Conservation (phyloP, 2,888 invertebrate species). For the Chloroclystis v-ata region DNA sequence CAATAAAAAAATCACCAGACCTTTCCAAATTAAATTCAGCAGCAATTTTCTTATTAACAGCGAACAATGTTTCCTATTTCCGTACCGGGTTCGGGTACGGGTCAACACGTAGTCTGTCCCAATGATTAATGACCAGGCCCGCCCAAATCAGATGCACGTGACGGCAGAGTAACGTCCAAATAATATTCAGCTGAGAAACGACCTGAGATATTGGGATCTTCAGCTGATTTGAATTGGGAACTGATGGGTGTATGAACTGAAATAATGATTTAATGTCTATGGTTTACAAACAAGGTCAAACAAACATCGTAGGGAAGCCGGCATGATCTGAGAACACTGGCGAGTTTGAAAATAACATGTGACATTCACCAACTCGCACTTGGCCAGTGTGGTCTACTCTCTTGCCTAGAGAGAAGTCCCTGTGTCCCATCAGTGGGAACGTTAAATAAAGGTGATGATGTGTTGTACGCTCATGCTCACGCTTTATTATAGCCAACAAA, state of each 20-base stretch:
- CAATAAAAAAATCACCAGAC: neutral
- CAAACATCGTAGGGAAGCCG: too few relatives aligned
- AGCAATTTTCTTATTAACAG: constrained; percentile 26
- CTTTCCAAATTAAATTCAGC: constrained; percentile 17
- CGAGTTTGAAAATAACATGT: too few relatives aligned
- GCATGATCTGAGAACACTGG: too few relatives aligned
- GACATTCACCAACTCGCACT: too few relatives aligned
- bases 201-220: neutral
- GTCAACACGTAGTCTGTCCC: constrained; percentile 57
- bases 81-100: constrained; percentile 31
- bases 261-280: too few relatives aligned
- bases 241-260: neutral
- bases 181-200: constrained; percentile 44
- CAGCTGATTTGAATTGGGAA: constrained; percentile 1
- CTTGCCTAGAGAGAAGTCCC: too few relatives aligned
- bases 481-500: too few relatives aligned
- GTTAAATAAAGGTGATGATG: too few relatives aligned
- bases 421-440: too few relatives aligned
- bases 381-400: too few relatives aligned
- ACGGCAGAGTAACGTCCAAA: constrained; percentile 60
- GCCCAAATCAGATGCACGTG: constrained; percentile 70
- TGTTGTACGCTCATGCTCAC: too few relatives aligned
- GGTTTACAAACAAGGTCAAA: too few relatives aligned
- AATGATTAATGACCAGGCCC: constrained; percentile 59
- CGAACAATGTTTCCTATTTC: constrained; percentile 30